These are phyloP conservation scores for Pangasius sanitwongsei DNA, from an alignment of 2,797 vertebrate genomes.

Conservation along the genomic window DNA sequence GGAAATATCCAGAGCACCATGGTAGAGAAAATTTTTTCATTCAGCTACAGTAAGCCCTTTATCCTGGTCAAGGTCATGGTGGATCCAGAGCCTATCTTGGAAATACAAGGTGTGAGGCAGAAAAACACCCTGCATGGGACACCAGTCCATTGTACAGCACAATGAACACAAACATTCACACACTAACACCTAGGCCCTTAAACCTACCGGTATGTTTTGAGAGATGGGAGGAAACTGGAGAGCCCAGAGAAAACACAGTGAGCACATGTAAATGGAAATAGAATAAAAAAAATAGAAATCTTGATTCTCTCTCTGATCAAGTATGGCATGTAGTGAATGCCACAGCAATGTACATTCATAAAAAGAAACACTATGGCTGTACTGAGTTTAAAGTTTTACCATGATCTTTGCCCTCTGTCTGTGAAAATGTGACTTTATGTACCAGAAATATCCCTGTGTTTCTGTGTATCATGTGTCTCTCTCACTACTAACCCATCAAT, in stretches of 20 bases:
- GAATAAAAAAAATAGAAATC: background rate
- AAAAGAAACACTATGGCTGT: conserved; percentile 9
- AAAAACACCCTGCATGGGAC: background rate
- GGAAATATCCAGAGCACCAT: conserved; percentile 46
- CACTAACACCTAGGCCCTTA: background rate
- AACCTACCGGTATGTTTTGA: background rate
- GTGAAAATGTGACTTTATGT: conserved; percentile 31
- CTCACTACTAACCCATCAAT: conserved; percentile 20
- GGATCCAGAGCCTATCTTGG: background rate
- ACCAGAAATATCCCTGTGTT: conserved; percentile 19
- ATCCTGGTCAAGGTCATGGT: background rate
- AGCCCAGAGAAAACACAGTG: background rate
- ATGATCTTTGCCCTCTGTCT: conserved; percentile 25
- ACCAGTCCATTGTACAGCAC: background rate
- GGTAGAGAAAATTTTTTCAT: background rate
- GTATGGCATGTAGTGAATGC: background rate
- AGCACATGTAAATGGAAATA: background rate
- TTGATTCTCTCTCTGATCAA: background rate
- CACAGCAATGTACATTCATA: background rate
- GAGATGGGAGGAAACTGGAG: conserved; percentile 3
- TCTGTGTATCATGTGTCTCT: conserved; percentile 37
- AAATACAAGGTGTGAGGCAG: background rate
- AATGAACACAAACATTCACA: background rate
- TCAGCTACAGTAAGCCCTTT: background rate
- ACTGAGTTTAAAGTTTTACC: conserved; percentile 31